Percentiles rank a stretch among this genome's conserved stretches.
Conservation (phyloP, 2,797 vertebrate genomes). For the Malacoraja senta region DNA sequence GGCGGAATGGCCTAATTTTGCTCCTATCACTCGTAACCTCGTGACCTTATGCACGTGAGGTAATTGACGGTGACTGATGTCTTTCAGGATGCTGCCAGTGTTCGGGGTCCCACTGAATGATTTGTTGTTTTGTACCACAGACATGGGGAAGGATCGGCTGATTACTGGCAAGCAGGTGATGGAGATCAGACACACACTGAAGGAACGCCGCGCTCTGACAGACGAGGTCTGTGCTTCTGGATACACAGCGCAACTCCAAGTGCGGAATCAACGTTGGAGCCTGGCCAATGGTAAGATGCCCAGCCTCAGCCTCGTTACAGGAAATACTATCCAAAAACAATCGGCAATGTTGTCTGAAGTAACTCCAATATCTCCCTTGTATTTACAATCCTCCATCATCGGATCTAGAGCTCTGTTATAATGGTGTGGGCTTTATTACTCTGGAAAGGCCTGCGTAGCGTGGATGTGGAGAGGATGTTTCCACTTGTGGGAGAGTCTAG, state of each 20-base stretch:
- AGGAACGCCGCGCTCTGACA: slow-evolving; percentile 71
- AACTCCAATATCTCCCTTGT: neutral
- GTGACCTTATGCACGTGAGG: too few species aligned
- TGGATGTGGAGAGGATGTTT: too few species aligned
- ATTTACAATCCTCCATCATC: neutral
- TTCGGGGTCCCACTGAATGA: neutral
- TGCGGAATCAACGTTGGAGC: slow-evolving; percentile 61
- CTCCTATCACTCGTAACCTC: too few species aligned
- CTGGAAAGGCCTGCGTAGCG: neutral
- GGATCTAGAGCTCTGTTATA: neutral
- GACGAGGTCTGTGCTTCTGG: slow-evolving; percentile 61
- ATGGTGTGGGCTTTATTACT: neutral
- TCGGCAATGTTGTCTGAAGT: neutral
- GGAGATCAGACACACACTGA: slow-evolving; percentile 79
- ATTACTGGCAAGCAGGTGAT: slow-evolving; percentile 75
- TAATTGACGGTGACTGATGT: neutral
- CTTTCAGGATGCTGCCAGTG: neutral
- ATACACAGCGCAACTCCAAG: slow-evolving; percentile 54
- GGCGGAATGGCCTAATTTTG: too few species aligned
- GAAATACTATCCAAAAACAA: neutral
- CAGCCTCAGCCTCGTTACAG: neutral
- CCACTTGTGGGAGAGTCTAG: too few species aligned
- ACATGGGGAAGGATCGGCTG: slow-evolving; percentile 70
- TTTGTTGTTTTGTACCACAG: slow-evolving; percentile 47
- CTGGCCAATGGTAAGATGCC: slow-evolving; percentile 56